These are phyloP conservation scores for Cyrtonyx montezumae DNA, from an alignment of 2,113 vertebrate genomes.

Conservation along the genomic window DNA sequence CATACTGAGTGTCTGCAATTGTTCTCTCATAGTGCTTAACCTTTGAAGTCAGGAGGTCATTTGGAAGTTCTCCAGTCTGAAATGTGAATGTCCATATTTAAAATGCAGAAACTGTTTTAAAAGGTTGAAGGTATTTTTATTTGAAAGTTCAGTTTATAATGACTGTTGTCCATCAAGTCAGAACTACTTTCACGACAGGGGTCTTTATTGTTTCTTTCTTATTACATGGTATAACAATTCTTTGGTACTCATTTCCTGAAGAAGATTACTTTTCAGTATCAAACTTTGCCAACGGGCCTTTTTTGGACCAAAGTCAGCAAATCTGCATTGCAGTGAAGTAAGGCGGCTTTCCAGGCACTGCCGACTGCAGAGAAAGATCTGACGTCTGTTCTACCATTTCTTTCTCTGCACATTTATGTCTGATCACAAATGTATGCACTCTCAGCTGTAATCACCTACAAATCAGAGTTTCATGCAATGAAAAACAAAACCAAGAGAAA, in stretches of 20 bases:
- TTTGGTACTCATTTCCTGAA: constrained; percentile 80
- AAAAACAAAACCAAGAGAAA: constrained; percentile 71
- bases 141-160: constrained; percentile 72
- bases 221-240: constrained; percentile 72
- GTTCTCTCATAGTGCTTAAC: constrained; percentile 53
- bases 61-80: constrained; percentile 74
- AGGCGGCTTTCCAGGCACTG: constrained; percentile 52
- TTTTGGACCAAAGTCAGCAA: constrained; percentile 61
- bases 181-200: constrained; percentile 69
- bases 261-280: constrained; percentile 80
- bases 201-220: constrained; percentile 78
- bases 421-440: constrained; percentile 20
- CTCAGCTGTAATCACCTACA: neutral
- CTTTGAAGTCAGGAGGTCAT: constrained; percentile 55
- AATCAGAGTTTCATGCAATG: constrained; percentile 41
- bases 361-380: constrained; percentile 42
- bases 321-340: constrained; percentile 50
- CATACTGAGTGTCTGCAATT: constrained; percentile 46
- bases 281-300: constrained; percentile 68
- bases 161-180: constrained; percentile 67
- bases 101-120: constrained; percentile 73
- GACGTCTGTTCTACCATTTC: constrained; percentile 39
- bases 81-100: constrained; percentile 73
- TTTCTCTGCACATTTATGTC: constrained; percentile 51
- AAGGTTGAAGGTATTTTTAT: constrained; percentile 75